phyloP scores from a whole-genome alignment of 2,113 vertebrate species.

The Pleuronectes platessa region DNA sequence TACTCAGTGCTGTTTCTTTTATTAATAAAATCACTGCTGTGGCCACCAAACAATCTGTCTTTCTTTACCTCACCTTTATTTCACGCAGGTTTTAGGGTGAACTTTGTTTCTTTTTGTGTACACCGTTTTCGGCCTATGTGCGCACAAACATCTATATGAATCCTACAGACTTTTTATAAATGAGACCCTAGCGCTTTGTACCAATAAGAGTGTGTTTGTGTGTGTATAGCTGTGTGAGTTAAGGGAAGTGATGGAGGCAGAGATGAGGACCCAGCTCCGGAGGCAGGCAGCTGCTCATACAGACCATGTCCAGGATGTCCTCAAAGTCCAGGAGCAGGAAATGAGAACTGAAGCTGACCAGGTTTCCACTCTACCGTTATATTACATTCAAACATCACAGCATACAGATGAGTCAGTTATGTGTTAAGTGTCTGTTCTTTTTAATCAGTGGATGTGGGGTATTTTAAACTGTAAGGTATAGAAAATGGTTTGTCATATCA shows the following conservation, averaged over 20 bases:
- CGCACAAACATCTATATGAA: no score
- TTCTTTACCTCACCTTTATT: no score
- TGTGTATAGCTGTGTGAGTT: constrained; percentile 87
- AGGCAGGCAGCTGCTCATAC: constrained; percentile 96
- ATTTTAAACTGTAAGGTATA: neutral
- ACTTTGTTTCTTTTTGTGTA: no score
- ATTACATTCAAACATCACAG: neutral
- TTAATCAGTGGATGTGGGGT: neutral
- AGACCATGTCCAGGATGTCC: constrained; percentile 92
- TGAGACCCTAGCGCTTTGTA: neutral
- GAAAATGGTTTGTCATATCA: neutral
- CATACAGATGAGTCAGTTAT: neutral
- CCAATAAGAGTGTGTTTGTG: neutral
- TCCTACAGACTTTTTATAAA: neutral
- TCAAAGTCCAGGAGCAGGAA: constrained; percentile 94
- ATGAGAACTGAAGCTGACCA: constrained; percentile 89
- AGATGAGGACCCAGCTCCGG: constrained; percentile 97
- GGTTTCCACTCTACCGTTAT: constrained; percentile 59
- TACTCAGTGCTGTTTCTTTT: no score
- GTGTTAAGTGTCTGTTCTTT: neutral
- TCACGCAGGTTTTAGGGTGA: no score
- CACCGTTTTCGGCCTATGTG: no score
- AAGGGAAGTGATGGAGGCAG: constrained; percentile 93
- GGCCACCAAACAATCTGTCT: no score
- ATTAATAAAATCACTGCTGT: no score